These are phyloP conservation scores for Tolypeutes matacus DNA, from an alignment of 2,797 vertebrate genomes.

Conservation along the genomic window DNA sequence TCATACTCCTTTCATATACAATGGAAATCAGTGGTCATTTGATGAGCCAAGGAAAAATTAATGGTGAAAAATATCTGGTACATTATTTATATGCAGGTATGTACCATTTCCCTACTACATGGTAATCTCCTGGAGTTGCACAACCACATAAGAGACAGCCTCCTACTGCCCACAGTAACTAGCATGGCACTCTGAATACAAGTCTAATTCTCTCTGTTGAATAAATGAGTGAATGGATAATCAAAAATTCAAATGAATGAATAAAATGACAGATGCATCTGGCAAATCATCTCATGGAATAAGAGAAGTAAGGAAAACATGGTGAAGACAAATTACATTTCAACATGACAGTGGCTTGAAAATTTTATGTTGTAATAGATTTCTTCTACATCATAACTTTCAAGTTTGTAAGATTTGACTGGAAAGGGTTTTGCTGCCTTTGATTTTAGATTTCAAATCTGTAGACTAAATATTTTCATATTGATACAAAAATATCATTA, in stretches of 20 bases:
- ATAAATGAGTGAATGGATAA: not conserved
- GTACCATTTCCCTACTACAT: not conserved
- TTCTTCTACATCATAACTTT: not conserved
- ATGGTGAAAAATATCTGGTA: not conserved
- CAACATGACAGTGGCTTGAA: not conserved
- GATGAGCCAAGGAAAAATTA: not conserved
- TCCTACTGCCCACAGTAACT: not conserved
- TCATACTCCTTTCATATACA: not conserved
- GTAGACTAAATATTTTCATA: not conserved
- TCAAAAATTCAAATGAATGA: not conserved
- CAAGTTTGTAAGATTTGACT: not conserved
- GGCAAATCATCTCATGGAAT: not conserved
- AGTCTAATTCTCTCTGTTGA: not conserved
- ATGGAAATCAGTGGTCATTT: not conserved
- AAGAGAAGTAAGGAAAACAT: not conserved
- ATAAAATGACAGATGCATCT: not conserved
- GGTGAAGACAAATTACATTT: not conserved
- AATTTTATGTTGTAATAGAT: not conserved
- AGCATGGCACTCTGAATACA: not conserved
- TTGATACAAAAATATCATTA: not conserved
- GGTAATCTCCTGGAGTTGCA: not conserved
- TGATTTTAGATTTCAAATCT: not conserved
- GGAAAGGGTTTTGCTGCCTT: not conserved
- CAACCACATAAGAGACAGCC: not conserved
- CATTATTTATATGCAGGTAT: not conserved